Conservation (phyloP, 2,797 vertebrate genomes). For the Rhynchonycteris naso region DNA sequence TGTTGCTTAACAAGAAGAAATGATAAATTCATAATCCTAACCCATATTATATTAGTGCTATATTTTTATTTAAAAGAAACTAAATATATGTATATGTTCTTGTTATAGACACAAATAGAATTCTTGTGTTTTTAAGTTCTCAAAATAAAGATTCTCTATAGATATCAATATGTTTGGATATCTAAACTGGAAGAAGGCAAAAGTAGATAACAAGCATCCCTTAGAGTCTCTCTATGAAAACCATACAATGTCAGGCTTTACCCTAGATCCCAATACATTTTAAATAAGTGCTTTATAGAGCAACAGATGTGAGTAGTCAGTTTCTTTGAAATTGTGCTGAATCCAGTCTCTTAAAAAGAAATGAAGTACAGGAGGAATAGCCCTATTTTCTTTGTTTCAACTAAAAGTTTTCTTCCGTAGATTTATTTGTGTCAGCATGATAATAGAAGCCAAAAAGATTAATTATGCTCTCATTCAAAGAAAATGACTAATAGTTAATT, state of each 20-base stretch:
- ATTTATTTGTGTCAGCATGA: constrained; percentile 23
- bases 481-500: constrained; percentile 5
- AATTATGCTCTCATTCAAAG: constrained; percentile 22
- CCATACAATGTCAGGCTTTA: neutral
- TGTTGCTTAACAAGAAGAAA: neutral
- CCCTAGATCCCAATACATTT: neutral
- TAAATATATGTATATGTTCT: neutral
- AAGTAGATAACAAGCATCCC: neutral
- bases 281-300: neutral
- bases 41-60: neutral
- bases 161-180: neutral
- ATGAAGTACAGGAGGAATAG: neutral
- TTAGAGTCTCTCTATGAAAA: neutral
- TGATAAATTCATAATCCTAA: neutral
- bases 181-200: neutral
- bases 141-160: neutral
- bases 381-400: neutral
- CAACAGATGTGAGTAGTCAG: neutral
- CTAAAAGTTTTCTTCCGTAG: neutral
- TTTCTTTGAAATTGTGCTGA: neutral
- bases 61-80: constrained; percentile 7
- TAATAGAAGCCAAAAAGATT: constrained; percentile 15
- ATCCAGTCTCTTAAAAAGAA: neutral
- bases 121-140: constrained; percentile 20
- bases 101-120: neutral